Base-by-base conservation (phyloP, 2,113 vertebrate species). In the Hydrolagus affinis region DNA sequence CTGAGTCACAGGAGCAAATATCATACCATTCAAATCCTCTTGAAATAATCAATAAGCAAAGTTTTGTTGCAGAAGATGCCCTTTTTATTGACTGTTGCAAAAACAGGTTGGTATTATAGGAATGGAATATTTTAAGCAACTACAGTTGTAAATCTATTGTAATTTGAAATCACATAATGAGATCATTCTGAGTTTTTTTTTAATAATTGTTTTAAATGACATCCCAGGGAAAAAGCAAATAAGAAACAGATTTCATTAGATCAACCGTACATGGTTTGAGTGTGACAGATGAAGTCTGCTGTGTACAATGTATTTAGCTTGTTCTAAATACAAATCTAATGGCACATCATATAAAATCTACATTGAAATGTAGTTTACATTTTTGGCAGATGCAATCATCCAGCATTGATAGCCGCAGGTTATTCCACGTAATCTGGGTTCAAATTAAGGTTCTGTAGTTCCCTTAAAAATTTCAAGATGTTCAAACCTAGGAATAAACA, bases 281-380 rank as follows among this genome's bases (percentile, higher is more conserved):
- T 66, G 15, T 66, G 30, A 28, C 60, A 66, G 44, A 44, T 44
- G 44, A 25, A 83, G 8, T 83, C 62, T 83, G 60, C 3, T 30
- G 19, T 32, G 30, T 66, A 15, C 23, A 30, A 30, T 12, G 32
- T 66, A 83, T 83, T 66, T 66, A 66, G 32, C 15, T 66, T 28
- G 1, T 66, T 83, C 30, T 7, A 83, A 83, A 83, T 83, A 83
- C 14, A 83, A 83, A 83, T 83, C 78, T 32, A 64, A 32, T 83
- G 30, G 57, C 15, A 4, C 21, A 4, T 83, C 25, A 28, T 32
- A 32, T 83, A 83, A 68, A 83, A 66, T 66, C 62, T 64, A 30
- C 60, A 11, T n/a, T 56, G 73, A 28, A 83, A 8, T 44, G 17
- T 17, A 28, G 23, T 80, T 25, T 80, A 30, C 14, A 19, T 19